Evolutionary conservation across 1,140 invertebrate species (phyloP), one percentile per base, ranked within the genome.

Genomic region (Aphelinus atriplicis): DNA sequence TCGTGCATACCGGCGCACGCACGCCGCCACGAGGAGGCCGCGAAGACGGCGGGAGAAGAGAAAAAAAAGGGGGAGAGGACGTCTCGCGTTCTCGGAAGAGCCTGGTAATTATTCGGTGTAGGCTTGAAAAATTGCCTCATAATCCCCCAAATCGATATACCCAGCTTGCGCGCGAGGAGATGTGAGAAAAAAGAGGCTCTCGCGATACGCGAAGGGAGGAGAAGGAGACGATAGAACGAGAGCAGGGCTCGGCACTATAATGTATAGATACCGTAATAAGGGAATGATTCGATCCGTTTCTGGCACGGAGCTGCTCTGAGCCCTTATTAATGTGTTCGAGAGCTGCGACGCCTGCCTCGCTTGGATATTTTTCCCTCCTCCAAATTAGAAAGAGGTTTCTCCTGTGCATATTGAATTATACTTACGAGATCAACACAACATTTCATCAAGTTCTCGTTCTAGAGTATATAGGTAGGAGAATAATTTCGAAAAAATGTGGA

Each of bases 191-290:
- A 50, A n/a, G n/a, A 57, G 56, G 45, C 4, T 57, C 45, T 6
- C 26, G 3, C 46, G 42, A 7, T 6, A 58, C 42, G 56, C 46
- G 57, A 56, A 26, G n/a, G 42, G 55, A 6, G 50, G 10, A 26
- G 48, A 68, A 55, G 47, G 65, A 58, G 47, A 42, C 63, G 66
- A 75, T 69, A 75, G 55, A 53, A 50, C 4, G 53, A n/a, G 62
- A 53, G 10, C 46, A 10, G 60, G n/a, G 79, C 81, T 83, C 80
- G 84, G 79, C 78, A 76, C 81, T 81, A 81, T 85, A 85, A 87
- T 83, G 84, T 86, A 87, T 87, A 83, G 84, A 86, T 85, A 85
- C 83, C 80, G 83, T 85, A 86, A 87, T 86, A 86, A 86, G 84
- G 82, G 81, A 86, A 86, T 83, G 85, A 86, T 86, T 86, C 85